These are phyloP conservation scores for Heliconius aoede DNA, from an alignment of 2,888 invertebrate genomes.

Conservation along the genomic window DNA sequence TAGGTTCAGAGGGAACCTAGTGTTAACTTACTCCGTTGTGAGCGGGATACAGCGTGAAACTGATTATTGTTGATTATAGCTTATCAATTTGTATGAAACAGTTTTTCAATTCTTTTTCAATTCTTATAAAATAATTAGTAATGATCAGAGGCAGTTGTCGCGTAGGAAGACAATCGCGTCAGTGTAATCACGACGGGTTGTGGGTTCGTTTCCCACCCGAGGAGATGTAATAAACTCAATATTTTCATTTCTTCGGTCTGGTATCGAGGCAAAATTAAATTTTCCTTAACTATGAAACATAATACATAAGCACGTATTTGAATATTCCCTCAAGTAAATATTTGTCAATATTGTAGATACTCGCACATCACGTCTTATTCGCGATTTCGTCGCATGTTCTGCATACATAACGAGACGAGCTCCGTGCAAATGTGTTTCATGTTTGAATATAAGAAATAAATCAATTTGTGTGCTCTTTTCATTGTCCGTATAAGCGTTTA, in stretches of 20 bases:
- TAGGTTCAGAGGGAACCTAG: too few relatives aligned
- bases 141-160: too few relatives aligned
- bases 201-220: too few relatives aligned
- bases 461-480: neutral
- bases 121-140: neutral
- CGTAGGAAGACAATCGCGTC: too few relatives aligned
- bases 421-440: conserved; percentile 15
- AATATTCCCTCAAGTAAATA: conserved; percentile 6
- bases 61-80: too few relatives aligned
- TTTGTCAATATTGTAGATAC: conserved; percentile 12
- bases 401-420: conserved; percentile 12
- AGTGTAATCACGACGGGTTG: too few relatives aligned
- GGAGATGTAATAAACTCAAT: too few relatives aligned
- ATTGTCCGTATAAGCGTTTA: neutral
- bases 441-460: conserved; percentile 14
- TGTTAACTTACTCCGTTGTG: too few relatives aligned
- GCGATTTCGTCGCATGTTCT: conserved; percentile 15
- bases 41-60: too few relatives aligned
- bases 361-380: conserved; percentile 11
- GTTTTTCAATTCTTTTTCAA: neutral
- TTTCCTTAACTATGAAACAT: neutral
- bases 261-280: too few relatives aligned
- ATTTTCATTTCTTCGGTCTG: too few relatives aligned
- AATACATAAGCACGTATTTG: neutral
- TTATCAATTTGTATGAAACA: too few relatives aligned